These are phyloP conservation scores for Ditylenchus weischeri DNA, from an alignment of 2,888 invertebrate genomes.

Conservation along the genomic window DNA sequence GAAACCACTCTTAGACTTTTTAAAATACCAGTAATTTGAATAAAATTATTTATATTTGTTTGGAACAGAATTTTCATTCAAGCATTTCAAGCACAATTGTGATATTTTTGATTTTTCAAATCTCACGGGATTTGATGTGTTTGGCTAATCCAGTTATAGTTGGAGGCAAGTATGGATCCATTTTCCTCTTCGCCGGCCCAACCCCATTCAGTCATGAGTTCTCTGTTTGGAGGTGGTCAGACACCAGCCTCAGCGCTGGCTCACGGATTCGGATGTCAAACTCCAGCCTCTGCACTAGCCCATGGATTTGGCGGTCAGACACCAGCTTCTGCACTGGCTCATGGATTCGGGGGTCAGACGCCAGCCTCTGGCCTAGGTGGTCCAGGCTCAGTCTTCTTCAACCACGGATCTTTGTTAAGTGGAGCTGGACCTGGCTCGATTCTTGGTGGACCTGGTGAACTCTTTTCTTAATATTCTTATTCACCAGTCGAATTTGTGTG, in stretches of 20 bases:
- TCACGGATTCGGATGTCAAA: background rate
- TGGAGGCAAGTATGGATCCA: slow-evolving; percentile 26
- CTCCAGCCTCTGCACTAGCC: slow-evolving; percentile 24
- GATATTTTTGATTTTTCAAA: no score
- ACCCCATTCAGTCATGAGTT: slow-evolving; percentile 39
- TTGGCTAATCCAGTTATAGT: no score
- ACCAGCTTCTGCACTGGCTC: slow-evolving; percentile 28
- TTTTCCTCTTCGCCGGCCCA: slow-evolving; percentile 34
- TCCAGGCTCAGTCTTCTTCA: slow-evolving; percentile 41
- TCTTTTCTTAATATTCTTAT: background rate
- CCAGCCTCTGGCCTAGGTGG: slow-evolving; percentile 22
- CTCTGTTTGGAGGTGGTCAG: slow-evolving; percentile 37
- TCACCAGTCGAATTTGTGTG: slow-evolving; percentile 7
- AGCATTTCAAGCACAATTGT: no score
- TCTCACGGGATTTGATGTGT: no score
- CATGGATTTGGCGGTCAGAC: slow-evolving; percentile 38
- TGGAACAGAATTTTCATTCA: background rate
- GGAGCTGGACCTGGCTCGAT: slow-evolving; percentile 30
- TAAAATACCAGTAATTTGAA: slow-evolving; percentile 7
- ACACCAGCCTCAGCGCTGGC: slow-evolving; percentile 32
- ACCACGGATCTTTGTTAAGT: slow-evolving; percentile 19
- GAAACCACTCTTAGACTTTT: no score
- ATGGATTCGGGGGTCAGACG: background rate
- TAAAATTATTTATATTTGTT: slow-evolving; percentile 1
- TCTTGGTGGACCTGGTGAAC: slow-evolving; percentile 23